Evolutionary conservation across 1,140 invertebrate species (phyloP).

Genomic region (Meloidogyne floridensis): DNA sequence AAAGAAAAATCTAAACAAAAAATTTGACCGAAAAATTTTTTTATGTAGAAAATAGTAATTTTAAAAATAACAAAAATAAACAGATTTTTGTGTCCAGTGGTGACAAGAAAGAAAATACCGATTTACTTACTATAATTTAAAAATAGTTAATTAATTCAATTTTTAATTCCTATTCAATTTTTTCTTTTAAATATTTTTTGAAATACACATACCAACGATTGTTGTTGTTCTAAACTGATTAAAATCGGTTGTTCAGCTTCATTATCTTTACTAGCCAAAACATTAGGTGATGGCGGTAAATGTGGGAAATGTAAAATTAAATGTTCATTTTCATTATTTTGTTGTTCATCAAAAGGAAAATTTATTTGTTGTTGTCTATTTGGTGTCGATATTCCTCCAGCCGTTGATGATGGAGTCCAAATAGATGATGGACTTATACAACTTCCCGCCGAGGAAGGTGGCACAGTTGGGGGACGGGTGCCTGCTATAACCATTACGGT

Average conservation of each 20-base stretch:
- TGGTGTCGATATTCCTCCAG: not conserved
- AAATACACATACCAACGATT: not conserved
- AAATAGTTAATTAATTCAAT: too few relatives aligned
- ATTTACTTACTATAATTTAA: too few relatives aligned
- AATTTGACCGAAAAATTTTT: too few relatives aligned
- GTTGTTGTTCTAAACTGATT: constrained; percentile 6
- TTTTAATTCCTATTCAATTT: too few relatives aligned
- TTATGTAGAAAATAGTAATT: too few relatives aligned
- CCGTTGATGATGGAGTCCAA: constrained; percentile 3
- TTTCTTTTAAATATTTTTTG: too few relatives aligned
- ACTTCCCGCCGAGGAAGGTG: not conserved
- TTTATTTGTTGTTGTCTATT: not conserved
- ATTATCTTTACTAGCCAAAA: not conserved
- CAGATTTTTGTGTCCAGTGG: too few relatives aligned
- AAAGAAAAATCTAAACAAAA: too few relatives aligned
- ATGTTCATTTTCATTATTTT: constrained; percentile 32
- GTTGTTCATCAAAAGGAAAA: constrained; percentile 11
- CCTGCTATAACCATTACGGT: constrained; percentile 51
- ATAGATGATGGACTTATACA: constrained; percentile 4
- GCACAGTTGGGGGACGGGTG: not conserved
- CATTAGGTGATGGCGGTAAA: not conserved
- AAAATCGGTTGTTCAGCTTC: not conserved
- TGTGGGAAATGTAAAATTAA: constrained; percentile 25
- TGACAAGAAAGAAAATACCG: too few relatives aligned
- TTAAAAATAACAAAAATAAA: too few relatives aligned